Evolutionary conservation across 2,113 vertebrate species (phyloP), one percentile per base, ranked within the genome.

Genomic region (Pionites leucogaster): DNA sequence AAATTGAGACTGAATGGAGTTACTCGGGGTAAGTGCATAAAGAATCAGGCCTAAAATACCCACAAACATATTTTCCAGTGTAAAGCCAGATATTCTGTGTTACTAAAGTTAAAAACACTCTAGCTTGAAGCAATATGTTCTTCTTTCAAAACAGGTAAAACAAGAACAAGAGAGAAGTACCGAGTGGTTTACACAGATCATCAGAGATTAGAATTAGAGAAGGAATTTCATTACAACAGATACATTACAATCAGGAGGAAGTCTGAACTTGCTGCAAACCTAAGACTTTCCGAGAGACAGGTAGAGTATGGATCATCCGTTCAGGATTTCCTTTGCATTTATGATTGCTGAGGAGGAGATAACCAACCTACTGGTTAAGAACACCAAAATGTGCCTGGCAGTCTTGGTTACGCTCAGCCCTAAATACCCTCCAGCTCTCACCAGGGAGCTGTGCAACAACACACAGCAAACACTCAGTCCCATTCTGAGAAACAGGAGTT

Each of bases 81-180:
- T 87, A 84, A 92, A 95, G 25, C 17, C 88, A 88, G 70, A 49
- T 96, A 74, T 91, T 92, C 82, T 93, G 75, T 94, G 81, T 84
- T 85, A 62, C 74, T 82, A 4, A 68, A 93, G 64, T 93, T 82
- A 53, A 91, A 90, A 93, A 86, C 76, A 82, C 72, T 76, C 59
- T 72, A 92, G 62, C 88, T 96, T 96, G 92, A 97, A 97, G 95
- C 91, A 82, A 92, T 90, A 92, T 92, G 80, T 97, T 97, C 93
- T 93, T 96, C 91, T 86, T 95, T 94, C 77, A 90, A 93, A 97
- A 95, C 94, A 99, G 99, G 99, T 88, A 99, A 99, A 98, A 99
- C 99, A 88, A 99, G 99, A 96, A 99, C 99, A 93, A 99, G 99
- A 98, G 99, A 99, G 97, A 99, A 99, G 96, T 99, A 99, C 97